Percentiles rank a stretch among this genome's conserved stretches.
Evolutionary conservation across 2,888 invertebrate genomes (phyloP).

Genomic region (Rhamphomyia laevipes): DNA sequence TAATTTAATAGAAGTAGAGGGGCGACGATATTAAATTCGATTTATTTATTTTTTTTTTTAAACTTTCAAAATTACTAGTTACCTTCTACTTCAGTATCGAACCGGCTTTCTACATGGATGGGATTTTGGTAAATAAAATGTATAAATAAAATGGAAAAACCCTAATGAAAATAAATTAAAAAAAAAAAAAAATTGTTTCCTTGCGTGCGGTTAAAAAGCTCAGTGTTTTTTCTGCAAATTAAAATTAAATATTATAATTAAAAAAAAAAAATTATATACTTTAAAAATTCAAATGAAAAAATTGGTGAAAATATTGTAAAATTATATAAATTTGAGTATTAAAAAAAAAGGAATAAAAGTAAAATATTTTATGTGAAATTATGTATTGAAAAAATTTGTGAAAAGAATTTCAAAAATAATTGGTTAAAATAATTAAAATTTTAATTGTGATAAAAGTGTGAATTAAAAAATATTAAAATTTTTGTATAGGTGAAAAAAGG

Average conservation of each 20-base stretch:
- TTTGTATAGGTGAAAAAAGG: neutral
- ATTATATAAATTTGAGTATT: too few species aligned
- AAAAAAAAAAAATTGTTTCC: neutral
- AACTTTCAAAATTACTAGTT: neutral
- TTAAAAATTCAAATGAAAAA: too few species aligned
- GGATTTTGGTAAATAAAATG: slow-evolving; percentile 24
- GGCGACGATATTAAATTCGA: neutral
- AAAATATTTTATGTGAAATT: too few species aligned
- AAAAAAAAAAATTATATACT: too few species aligned
- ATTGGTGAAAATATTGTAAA: too few species aligned
- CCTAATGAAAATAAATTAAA: too few species aligned
- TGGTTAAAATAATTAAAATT: neutral
- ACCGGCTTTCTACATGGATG: slow-evolving; percentile 36
- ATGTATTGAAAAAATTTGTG: neutral
- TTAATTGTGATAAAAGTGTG: neutral
- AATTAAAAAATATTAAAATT: neutral
- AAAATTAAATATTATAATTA: too few species aligned
- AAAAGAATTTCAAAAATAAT: neutral
- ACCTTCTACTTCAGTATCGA: slow-evolving; percentile 31
- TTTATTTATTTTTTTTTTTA: neutral
- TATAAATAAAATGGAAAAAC: too few species aligned
- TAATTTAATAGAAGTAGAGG: neutral
- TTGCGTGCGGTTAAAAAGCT: neutral
- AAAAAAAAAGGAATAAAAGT: too few species aligned
- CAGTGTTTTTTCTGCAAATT: too few species aligned